Evolutionary conservation across 1,140 invertebrate genomes (phyloP).

Genomic region (silkworm (Bombyx mori)): ASM3026992v2 NC_085111.1:4888001-4888500

Average conservation of each 20-base stretch:
- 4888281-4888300: conserved; percentile 25
- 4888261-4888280: conserved; percentile 14
- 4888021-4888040: conserved; percentile 37
- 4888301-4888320: conserved; percentile 23
- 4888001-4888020: conserved; percentile 61
- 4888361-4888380: conserved; percentile 46
- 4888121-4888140: conserved; percentile 72
- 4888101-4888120: conserved; percentile 73
- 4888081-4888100: conserved; percentile 72
- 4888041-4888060: conserved; percentile 72
- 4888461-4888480: too few species aligned
- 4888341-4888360: conserved; percentile 42
- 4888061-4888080: conserved; percentile 74
- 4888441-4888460: too few species aligned
- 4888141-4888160: conserved; percentile 73
- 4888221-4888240: neutral
- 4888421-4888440: too few species aligned
- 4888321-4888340: conserved; percentile 49
- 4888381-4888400: conserved; percentile 24
- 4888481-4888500: too few species aligned
- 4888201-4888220: conserved; percentile 31
- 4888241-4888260: neutral
- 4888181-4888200: conserved; percentile 37
- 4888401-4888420: neutral
- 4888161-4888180: conserved; percentile 62